Percentiles rank a stretch among this genome's conserved stretches.
Conservation (phyloP, 2,888 invertebrate genomes). For the Drosophila hamatofila region DNA sequence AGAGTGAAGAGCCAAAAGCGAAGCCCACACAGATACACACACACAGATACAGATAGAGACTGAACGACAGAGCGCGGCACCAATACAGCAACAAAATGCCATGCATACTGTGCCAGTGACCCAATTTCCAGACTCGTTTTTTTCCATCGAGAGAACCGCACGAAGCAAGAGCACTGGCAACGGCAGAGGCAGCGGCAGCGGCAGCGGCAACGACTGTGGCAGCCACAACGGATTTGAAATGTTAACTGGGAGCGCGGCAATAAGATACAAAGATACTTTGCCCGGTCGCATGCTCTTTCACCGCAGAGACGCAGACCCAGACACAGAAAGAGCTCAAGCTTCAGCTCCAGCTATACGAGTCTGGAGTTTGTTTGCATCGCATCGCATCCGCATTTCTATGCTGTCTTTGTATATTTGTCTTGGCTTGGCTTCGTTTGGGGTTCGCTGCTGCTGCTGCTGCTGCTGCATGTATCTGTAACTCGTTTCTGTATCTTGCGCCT, state of each 20-base stretch:
- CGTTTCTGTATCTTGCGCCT: constrained; percentile 74
- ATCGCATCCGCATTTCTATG: constrained; percentile 78
- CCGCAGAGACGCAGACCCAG: constrained; percentile 52
- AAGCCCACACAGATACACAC: constrained; percentile 48
- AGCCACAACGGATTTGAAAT: constrained; percentile 71
- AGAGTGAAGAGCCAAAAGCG: constrained; percentile 60
- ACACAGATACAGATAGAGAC: constrained; percentile 31
- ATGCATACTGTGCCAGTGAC: constrained; percentile 80
- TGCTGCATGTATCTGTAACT: constrained; percentile 73
- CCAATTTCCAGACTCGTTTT: constrained; percentile 78
- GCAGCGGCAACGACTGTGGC: constrained; percentile 38
- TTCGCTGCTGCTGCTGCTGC: constrained; percentile 16
- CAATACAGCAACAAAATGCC: constrained; percentile 58
- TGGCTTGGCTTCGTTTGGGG: constrained; percentile 53
- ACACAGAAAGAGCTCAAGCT: constrained; percentile 20
- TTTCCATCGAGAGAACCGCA: constrained; percentile 62
- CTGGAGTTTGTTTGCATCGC: constrained; percentile 54
- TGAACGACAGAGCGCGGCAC: constrained; percentile 41
- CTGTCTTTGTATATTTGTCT: constrained; percentile 47
- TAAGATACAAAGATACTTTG: constrained; percentile 71
- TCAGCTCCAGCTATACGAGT: constrained; percentile 23
- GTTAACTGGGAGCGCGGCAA: constrained; percentile 60
- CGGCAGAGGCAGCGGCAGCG: constrained; percentile 57
- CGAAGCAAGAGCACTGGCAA: constrained; percentile 33
- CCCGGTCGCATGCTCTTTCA: constrained; percentile 71